A percentile compares a stretch with the other conserved stretches of the same genome.
These are phyloP conservation scores for Lepeophtheirus nordmannii DNA, from an alignment of 2,888 invertebrate genomes.

Conservation along the genomic window DNA sequence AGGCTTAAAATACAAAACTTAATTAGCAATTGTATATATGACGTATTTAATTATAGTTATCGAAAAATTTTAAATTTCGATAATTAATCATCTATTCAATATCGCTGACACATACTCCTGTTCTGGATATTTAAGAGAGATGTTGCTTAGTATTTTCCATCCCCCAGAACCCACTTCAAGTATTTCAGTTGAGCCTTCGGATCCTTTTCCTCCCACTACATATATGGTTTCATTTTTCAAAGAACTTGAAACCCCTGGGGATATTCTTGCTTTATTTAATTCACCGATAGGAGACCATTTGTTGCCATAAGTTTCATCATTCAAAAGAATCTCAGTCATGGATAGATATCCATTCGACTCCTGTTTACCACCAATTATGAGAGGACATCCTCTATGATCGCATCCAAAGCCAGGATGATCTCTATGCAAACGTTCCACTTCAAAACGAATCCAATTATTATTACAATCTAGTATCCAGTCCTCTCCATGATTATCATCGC, in stretches of 20 bases:
- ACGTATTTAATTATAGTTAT: too few species aligned
- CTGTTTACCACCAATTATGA: not conserved
- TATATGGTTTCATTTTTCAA: not conserved
- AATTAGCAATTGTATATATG: too few species aligned
- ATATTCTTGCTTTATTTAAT: not conserved
- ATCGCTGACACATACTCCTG: not conserved
- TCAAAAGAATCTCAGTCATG: not conserved
- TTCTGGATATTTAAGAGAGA: not conserved
- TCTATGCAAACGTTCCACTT: not conserved
- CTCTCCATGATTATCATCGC: not conserved
- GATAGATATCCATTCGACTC: not conserved
- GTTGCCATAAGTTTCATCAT: not conserved
- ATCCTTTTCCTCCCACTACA: conserved; percentile 1
- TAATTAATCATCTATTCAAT: not conserved
- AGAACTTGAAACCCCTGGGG: not conserved
- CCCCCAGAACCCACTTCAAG: not conserved
- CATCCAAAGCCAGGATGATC: not conserved
- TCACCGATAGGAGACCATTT: not conserved
- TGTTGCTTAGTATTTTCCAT: not conserved
- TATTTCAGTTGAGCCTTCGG: not conserved
- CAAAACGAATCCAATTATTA: not conserved
- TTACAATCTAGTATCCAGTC: not conserved
- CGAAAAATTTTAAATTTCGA: not conserved
- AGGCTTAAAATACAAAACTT: too few species aligned
- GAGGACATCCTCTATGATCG: not conserved